Evolutionary conservation across 2,797 vertebrate species (phyloP), one percentile per base, ranked within the genome.

Genomic region (Limnodromus scolopaceus): DNA sequence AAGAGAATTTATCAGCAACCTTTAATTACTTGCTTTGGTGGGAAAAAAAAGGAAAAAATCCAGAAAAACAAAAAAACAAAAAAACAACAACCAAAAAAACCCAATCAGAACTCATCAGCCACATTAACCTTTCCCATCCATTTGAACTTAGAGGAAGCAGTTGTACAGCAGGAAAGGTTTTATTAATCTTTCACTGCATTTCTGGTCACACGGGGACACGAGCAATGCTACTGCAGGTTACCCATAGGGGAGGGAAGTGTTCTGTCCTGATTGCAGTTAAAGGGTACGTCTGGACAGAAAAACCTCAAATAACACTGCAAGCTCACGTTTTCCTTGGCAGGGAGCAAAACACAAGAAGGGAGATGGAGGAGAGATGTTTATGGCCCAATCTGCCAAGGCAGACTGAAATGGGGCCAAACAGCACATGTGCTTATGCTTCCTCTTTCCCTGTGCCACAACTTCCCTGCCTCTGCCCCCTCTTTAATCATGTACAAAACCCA

Each of bases 391-490:
- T 12, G 2, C 41, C 19, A 57, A 4, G 38, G 64, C 74, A 84
- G 74, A n/a, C 30, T 32, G 34, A 74, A 92, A 65, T 2, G 55
- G 17, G 34, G 24, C 45, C 55, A 77, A 93, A 63, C 2, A 5
- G 41, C 23, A 41, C 28, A 36, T 4, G 18, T 43, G n/a, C 65
- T 84, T 41, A 48, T 3, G 6, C 49, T 48, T 65, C 61, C 58
- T 84, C 70, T 58, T 58, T 68, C 65, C 81, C 36, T 30, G 46
- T 28, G 16, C 54, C 65, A 61, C 69, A 41, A 46, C 28, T 55
- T 34, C 54, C 58, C 41, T 60, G 57, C 58, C 57, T 74, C 70
- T 66, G 7, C n/a, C 43, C 39, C 10, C 1, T 0, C 0, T 24
- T 89, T 72, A 61, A 88, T 14, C n/a, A 16, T 7, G 32, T 68